Evolutionary conservation across 2,888 invertebrate species (phyloP).

Genomic region (Anthophora plumipes): DNA sequence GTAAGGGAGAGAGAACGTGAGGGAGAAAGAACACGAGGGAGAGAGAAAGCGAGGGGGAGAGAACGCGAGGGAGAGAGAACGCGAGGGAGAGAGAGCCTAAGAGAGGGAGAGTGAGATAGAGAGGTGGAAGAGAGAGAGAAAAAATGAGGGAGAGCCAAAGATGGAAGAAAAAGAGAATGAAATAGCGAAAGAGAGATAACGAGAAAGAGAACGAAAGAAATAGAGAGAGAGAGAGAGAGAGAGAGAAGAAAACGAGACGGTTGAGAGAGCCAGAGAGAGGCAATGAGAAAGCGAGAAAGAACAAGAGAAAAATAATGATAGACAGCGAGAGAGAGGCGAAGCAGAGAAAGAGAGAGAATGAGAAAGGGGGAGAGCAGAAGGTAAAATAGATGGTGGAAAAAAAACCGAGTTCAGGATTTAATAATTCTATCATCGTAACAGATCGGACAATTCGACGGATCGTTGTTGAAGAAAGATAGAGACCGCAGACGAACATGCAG

Average conservation of each 20-base stretch:
- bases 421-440: constrained; percentile 60
- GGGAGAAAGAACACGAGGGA: background rate
- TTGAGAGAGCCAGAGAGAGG: no score
- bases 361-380: background rate
- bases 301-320: no score
- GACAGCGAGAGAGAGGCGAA: background rate
- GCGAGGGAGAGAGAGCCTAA: background rate
- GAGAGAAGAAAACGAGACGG: no score
- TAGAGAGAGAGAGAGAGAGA: no score
- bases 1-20: background rate
- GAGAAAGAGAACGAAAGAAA: no score
- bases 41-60: no score
- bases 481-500: constrained; percentile 48
- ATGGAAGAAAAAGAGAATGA: no score
- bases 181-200: no score
- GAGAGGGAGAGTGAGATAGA: no score
- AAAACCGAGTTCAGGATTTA: constrained; percentile 43
- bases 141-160: no score
- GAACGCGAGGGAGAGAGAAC: constrained; percentile 8
- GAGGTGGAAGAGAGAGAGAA: no score
- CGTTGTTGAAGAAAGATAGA: constrained; percentile 21
- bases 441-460: constrained; percentile 56
- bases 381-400: constrained; percentile 1
- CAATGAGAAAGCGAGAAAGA: no score
- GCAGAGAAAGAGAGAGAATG: background rate